Evolutionary conservation across 2,113 vertebrate species (phyloP).

Genomic region (Hystrix brachyura): DNA sequence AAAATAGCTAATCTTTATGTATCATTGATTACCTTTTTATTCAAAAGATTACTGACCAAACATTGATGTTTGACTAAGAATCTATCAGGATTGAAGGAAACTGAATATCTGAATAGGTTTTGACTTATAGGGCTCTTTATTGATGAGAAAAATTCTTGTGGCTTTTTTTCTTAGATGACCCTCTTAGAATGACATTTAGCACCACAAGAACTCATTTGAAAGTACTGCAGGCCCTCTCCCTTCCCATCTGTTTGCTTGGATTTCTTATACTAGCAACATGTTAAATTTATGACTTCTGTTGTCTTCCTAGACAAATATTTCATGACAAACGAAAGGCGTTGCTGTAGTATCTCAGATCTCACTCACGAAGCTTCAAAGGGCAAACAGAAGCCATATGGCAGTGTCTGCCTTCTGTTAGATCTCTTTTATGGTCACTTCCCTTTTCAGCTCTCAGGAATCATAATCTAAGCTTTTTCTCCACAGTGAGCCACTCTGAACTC

Average conservation of each 20-base stretch:
- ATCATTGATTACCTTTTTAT: neutral
- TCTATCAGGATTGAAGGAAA: neutral
- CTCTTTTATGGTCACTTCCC: neutral
- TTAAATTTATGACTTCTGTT: conserved; percentile 42
- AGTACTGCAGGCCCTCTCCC: neutral
- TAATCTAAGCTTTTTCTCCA: conserved; percentile 10
- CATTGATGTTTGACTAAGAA: neutral
- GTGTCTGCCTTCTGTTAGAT: conserved; percentile 32
- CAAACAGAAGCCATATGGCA: conserved; percentile 6
- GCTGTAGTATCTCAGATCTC: neutral
- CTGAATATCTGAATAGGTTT: neutral
- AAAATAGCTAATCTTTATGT: neutral
- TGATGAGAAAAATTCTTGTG: neutral
- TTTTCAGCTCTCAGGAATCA: neutral
- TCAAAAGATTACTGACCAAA: neutral
- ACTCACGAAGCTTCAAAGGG: conserved; percentile 59
- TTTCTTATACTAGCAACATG: conserved; percentile 30
- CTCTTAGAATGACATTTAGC: neutral
- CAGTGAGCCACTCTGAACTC: conserved; percentile 27
- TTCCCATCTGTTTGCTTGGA: conserved; percentile 19
- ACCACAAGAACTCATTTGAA: neutral
- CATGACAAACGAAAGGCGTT: conserved; percentile 41
- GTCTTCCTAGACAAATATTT: conserved; percentile 55
- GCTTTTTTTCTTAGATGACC: neutral
- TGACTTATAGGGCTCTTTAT: neutral